A percentile compares a stretch with the other conserved stretches of the same genome.
phyloP scores from a whole-genome alignment of 2,113 vertebrate genomes.

The Pelodiscus sinensis region DNA sequence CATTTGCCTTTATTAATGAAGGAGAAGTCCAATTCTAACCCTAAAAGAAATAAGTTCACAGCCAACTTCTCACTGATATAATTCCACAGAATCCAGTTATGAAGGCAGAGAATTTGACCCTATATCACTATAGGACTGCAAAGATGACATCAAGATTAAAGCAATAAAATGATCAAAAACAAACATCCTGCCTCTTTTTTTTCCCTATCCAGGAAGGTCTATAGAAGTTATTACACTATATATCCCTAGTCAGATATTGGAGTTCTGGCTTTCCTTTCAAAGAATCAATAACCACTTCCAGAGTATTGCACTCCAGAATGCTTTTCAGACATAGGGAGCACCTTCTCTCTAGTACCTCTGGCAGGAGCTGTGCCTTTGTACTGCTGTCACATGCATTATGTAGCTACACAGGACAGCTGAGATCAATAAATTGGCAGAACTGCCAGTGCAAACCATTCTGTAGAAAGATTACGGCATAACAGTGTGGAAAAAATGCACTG shows the following conservation, averaged over 20 bases:
- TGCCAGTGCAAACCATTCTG: background rate
- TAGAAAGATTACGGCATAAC: background rate
- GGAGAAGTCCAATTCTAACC: background rate
- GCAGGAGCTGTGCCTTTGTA: background rate
- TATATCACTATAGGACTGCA: background rate
- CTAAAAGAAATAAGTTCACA: background rate
- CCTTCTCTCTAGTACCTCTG: constrained; percentile 9
- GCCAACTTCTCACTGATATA: background rate
- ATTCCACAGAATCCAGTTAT: background rate
- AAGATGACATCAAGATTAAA: constrained; percentile 18
- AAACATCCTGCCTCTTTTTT: background rate
- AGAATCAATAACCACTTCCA: constrained; percentile 6
- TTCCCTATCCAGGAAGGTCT: background rate
- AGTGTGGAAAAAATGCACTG: background rate
- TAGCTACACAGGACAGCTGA: background rate
- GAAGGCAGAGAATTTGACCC: background rate
- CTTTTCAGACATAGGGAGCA: background rate
- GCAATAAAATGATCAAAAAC: constrained; percentile 16
- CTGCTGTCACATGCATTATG: constrained; percentile 16
- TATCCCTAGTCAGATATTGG: background rate
- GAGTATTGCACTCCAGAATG: background rate
- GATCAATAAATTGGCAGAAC: constrained; percentile 16
- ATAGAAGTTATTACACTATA: background rate
- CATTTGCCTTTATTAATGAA: background rate
- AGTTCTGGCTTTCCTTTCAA: constrained; percentile 14